These are phyloP conservation scores for Kryphioiulus occultus DNA, from an alignment of 2,888 invertebrate species.

Conservation along the genomic window DNA sequence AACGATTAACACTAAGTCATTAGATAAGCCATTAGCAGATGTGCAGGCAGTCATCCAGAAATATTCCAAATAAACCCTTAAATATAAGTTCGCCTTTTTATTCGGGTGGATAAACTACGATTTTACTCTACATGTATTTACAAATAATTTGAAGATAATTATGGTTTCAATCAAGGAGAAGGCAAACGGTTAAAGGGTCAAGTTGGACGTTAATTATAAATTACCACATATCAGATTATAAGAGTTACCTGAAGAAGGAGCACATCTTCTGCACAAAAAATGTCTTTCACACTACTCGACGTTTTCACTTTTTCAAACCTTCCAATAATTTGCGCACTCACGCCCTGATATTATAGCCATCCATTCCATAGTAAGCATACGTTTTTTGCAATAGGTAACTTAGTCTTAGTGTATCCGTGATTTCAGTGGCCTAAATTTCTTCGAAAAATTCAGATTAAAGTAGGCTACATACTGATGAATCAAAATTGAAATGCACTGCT, in stretches of 20 bases:
- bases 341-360: neutral
- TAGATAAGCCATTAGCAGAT: no score
- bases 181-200: neutral
- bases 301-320: neutral
- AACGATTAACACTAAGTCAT: no score
- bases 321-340: neutral
- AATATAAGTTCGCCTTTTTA: neutral
- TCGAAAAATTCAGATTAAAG: neutral
- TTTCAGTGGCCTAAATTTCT: constrained; percentile 9
- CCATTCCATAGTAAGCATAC: neutral
- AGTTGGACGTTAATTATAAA: neutral
- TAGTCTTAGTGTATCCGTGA: neutral
- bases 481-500: neutral
- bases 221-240: neutral
- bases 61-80: neutral
- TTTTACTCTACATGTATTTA: no score
- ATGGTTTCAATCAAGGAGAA: neutral
- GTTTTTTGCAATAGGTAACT: no score
- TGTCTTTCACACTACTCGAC: neutral
- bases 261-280: neutral
- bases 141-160: neutral
- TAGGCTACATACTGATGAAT: neutral
- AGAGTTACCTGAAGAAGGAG: constrained; percentile 3
- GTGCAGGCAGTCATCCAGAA: neutral
- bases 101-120: neutral